Percentiles rank a stretch among this genome's conserved stretches.
These are phyloP conservation scores for Capitulum mitella DNA, from an alignment of 2,888 invertebrate genomes.

Conservation along the genomic window DNA sequence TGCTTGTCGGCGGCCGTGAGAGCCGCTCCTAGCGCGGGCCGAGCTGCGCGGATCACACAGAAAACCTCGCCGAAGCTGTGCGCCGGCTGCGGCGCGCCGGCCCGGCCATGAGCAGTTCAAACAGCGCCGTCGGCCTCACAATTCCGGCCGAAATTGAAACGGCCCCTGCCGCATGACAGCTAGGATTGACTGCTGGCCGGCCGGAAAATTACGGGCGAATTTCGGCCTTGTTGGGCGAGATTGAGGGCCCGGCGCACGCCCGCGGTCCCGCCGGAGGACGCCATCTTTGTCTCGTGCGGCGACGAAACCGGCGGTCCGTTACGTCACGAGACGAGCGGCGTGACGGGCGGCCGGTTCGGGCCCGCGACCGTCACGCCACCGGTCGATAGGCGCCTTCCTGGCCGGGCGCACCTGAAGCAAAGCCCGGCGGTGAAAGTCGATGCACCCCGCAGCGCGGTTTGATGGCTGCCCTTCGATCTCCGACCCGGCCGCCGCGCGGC, in stretches of 20 bases:
- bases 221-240: background rate
- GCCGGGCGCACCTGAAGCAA: background rate
- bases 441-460: background rate
- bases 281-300: background rate
- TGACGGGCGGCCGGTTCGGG: background rate
- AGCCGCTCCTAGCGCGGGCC: too few species aligned
- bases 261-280: too few species aligned
- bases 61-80: too few species aligned
- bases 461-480: too few species aligned
- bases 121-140: background rate
- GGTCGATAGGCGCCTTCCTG: conserved; percentile 12
- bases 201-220: background rate
- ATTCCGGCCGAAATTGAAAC: background rate
- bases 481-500: too few species aligned
- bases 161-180: background rate
- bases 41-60: too few species aligned
- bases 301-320: background rate
- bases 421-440: background rate
- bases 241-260: background rate
- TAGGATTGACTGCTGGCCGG: background rate
- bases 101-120: background rate
- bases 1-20: too few species aligned
- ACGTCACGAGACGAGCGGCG: background rate
- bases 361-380: background rate
- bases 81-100: too few species aligned